Evolutionary conservation across 2,888 invertebrate genomes (phyloP), one percentile per base, ranked within the genome.

Genomic region (Eupithecia vulgata): DNA sequence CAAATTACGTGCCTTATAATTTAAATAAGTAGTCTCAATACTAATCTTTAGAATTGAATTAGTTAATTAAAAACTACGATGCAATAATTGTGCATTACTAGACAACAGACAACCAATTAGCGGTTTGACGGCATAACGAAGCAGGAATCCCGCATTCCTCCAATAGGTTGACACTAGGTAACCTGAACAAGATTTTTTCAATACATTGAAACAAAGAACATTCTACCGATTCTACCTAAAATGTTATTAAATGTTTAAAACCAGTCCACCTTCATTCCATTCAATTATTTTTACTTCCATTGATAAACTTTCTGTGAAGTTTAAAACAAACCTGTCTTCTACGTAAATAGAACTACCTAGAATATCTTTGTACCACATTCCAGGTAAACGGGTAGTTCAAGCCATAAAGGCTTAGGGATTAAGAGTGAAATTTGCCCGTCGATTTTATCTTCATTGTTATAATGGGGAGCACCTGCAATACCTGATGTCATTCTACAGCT

Each of bases 381-480:
- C 75, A 61, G 73, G 77, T 73, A 78, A 66, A 57, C 30, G 21
- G 69, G 37, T 64, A 45, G 67, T 25, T 73, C 73, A 4, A 57
- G 25, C 25, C 25, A 13, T 72, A 71, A 75, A 21, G 48, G 5
- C 67, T 40, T 70, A 68, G 0, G 5, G 17, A 30, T 74, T 76
- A 79, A 76, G 69, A 69, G 25, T 48, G 61, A 70, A 73, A 76
- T 71, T 76, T 52, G 75, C 15, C 21, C 72, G 73, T 13, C 45
- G 1, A n/a, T 35, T 48, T 40, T 70, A 69, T 67, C 77, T 76
- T 75, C 77, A 75, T 76, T 78, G 77, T 72, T 78, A 78, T 78
- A 78, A 80, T 52, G 71, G 72, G 76, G 71, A 68, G 69, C 80
- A 80, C 78, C 80, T 80, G 80, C 74, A 17, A 13, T 75, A 72